Base-by-base conservation (phyloP, 2,888 invertebrate genomes). In the Emesis furor region DNA sequence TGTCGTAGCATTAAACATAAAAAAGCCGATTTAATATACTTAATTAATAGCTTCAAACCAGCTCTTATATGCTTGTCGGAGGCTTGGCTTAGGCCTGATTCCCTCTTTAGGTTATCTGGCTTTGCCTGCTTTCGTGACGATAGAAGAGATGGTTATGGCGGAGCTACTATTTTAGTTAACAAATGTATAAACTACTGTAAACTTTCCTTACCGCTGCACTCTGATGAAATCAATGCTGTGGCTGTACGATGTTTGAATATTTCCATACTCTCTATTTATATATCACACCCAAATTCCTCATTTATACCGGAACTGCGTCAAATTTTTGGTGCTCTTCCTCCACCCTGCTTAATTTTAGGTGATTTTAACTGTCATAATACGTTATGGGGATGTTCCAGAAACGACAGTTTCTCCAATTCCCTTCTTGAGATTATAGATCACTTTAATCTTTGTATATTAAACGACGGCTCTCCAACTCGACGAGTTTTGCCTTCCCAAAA, bases 401-500 rank as follows among this genome's bases (percentile, higher is more conserved):
- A 59, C 35, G 80, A 84, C n/a, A 32, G 74, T 5, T 72, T 83
- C 46, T 69, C 77, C 17, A 6, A 10, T 1, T 35, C 32, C 0
- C 68, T 89, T 3, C 3, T 85, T 4, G 86, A 87, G 3, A 12
- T 86, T 5, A 55, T 89, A 30, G 86, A 89, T 42, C 82, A 86
- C 0, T 14, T 39, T 17, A 84, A 87, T 37, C 14, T 88, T 0
- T 88, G 87, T 73, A 24, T 90, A 0, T 12, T 88, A 1, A 87
- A 90, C 81, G 78, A 88, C 78, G 90, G 89, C 1, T 86, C 86
- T 0, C 85, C 87, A 7, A 88, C 88, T 0, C 73, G 86, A 5
- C 69, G 85, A 55, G 81, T 77, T 0, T 62, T 39, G 10, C 88
- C 83, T 12, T 8, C 37, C 5, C 82, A 86, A 76, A 81, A 68